phyloP scores from a whole-genome alignment of 1,140 invertebrate species.

The Drosophila equinoxialis region DNA sequence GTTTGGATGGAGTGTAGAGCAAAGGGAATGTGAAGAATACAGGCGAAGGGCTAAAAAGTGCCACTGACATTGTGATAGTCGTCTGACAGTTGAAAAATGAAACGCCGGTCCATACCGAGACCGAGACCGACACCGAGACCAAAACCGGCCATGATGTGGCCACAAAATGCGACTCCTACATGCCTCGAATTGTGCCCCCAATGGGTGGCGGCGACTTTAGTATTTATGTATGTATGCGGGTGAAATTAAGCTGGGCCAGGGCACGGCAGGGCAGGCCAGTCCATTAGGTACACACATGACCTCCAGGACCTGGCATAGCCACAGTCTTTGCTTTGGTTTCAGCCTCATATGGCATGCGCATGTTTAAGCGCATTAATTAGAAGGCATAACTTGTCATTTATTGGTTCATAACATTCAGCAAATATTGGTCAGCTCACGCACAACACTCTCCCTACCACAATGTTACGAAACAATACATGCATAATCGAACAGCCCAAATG shows the following conservation, averaged over 20 bases:
- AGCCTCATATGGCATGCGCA: slow-evolving; percentile 58
- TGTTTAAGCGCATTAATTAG: slow-evolving; percentile 73
- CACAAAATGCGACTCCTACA: slow-evolving; percentile 46
- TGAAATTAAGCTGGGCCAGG: slow-evolving; percentile 42
- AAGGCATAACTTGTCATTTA: slow-evolving; percentile 75
- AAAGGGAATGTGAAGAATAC: background rate
- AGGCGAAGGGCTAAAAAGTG: slow-evolving; percentile 31
- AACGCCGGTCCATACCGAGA: slow-evolving; percentile 28
- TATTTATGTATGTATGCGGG: slow-evolving; percentile 45
- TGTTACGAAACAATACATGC: slow-evolving; percentile 35
- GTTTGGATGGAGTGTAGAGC: background rate
- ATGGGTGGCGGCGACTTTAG: slow-evolving; percentile 8
- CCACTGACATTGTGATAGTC: slow-evolving; percentile 48
- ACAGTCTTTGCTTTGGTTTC: slow-evolving; percentile 22
- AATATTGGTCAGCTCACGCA: slow-evolving; percentile 54
- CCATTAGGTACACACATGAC: background rate
- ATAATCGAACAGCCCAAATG: slow-evolving; percentile 68
- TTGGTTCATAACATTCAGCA: slow-evolving; percentile 56
- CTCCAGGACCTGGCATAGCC: slow-evolving; percentile 1
- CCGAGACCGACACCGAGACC: background rate
- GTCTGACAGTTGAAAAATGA: slow-evolving; percentile 54
- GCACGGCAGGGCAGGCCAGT: background rate
- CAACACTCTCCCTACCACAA: slow-evolving; percentile 2
- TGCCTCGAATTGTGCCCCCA: slow-evolving; percentile 17
- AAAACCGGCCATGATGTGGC: slow-evolving; percentile 47